Base-by-base conservation (phyloP, 2,797 vertebrate species). In the Periophthalmus magnuspinnatus region DNA sequence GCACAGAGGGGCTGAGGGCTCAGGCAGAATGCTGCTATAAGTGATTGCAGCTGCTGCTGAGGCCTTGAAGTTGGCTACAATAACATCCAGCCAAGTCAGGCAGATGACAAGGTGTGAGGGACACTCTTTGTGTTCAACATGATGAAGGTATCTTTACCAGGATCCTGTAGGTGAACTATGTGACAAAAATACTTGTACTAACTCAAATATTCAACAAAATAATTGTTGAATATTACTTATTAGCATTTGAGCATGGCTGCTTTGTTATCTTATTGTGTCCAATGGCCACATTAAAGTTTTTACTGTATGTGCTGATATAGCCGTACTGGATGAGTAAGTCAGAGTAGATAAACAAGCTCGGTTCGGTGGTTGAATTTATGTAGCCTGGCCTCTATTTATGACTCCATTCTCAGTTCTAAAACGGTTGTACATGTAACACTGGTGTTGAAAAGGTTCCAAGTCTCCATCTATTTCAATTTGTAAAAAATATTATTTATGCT, bases 51-150 rank as follows among this genome's bases (percentile, higher is more conserved):
- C 92, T 93, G 93, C 90, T 87, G 81, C 76, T 21, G 78, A 90
- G 90, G 92, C 91, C 92, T 93, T 93, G 90, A 92, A 92, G 92
- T 92, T 92, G 93, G 85, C 88, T 92, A 90, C 86, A 92, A 93
- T 90, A 92, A 93, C 93, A 91, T 92, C 92, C 92, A 93, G 82
- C 81, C 82, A 87, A 86, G 84, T 85, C 83, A 86, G 85, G 81
- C 90, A 93, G 82, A 93, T 90, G 91, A 92, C 88, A 86, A 92
- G 89, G 91, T 91, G 89, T 75, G 86, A 90, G 84, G 71, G 72
- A 84, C 81, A 54, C n/a, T 88, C 87, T 90, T 89, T 90, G 79
- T 86, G 90, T 86, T 81, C 84, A 82, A 86, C 84, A 75, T 76
- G 83, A 65, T 81, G 62, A 71, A 78, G 86, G 86, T 84, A 80